Conservation (phyloP, 2,113 vertebrate species). For the Erythrocercus mccallii region DNA sequence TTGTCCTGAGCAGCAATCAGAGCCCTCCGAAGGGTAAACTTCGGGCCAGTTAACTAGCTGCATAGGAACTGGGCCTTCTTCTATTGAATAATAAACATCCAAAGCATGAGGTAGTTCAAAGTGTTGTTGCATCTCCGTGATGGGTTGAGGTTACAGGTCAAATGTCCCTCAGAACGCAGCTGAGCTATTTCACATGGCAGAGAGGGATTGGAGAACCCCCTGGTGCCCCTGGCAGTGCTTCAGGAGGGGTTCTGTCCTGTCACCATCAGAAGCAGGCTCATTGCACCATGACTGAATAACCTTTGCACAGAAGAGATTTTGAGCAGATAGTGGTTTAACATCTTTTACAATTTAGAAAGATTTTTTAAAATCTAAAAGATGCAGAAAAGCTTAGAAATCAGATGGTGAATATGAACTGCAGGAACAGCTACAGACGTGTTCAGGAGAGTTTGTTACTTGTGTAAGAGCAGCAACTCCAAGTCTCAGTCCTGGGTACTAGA, state of each 20-base stretch:
- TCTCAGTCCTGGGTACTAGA: background rate
- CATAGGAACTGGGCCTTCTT: background rate
- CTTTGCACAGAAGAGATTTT: background rate
- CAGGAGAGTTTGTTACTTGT: background rate
- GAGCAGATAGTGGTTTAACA: background rate
- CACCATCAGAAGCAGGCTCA: accelerated
- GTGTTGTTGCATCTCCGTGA: background rate
- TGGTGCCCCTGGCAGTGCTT: background rate
- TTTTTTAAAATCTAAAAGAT: background rate
- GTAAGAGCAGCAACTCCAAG: accelerated
- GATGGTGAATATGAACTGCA: background rate
- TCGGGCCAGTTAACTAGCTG: background rate
- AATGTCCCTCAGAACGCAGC: background rate
- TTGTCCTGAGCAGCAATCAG: background rate
- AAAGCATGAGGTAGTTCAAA: background rate
- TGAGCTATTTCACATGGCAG: background rate
- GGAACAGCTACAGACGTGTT: background rate
- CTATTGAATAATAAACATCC: background rate
- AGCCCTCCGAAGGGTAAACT: background rate
- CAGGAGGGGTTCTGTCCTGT: background rate
- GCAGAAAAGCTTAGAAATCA: background rate
- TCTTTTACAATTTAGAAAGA: background rate
- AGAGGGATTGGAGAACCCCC: background rate
- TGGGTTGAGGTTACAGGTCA: background rate
- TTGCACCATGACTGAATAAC: background rate